Percentiles rank a stretch among this genome's conserved stretches.
These are phyloP conservation scores for Otolemur garnettii DNA, from an alignment of 2,113 vertebrate species.

Conservation along the genomic window DNA sequence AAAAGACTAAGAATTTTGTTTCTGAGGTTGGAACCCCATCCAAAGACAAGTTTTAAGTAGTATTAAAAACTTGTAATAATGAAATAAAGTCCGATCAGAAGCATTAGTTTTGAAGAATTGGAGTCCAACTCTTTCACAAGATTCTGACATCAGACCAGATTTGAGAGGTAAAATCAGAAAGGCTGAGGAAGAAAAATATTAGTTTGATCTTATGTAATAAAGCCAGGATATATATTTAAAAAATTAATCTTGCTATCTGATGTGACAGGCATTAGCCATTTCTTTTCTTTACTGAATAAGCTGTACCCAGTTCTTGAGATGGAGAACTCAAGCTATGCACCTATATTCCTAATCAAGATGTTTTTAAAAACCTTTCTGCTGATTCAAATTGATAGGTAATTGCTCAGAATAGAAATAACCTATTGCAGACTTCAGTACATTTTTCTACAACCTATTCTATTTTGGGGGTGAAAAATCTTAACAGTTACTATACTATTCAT, in stretches of 20 bases:
- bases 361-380: background rate
- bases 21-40: background rate
- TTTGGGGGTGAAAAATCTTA: background rate
- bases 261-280: constrained; percentile 67
- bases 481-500: background rate
- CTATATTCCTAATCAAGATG: fast-evolving
- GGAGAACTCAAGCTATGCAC: background rate
- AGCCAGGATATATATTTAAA: constrained; percentile 50
- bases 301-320: constrained; percentile 5
- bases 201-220: background rate
- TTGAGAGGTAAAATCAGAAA: constrained; percentile 52
- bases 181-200: background rate
- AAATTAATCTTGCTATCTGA: constrained; percentile 70
- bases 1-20: background rate
- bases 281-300: constrained; percentile 66
- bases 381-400: background rate
- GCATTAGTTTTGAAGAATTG: background rate
- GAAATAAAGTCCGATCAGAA: background rate
- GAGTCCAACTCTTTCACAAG: constrained; percentile 11
- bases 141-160: background rate
- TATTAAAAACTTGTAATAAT: background rate
- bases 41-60: background rate
- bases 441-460: background rate
- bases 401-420: background rate
- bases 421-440: background rate